Percentiles rank a stretch among this genome's conserved stretches.
phyloP scores from a whole-genome alignment of 2,113 vertebrate genomes.

The Siphamia tubifer region DNA sequence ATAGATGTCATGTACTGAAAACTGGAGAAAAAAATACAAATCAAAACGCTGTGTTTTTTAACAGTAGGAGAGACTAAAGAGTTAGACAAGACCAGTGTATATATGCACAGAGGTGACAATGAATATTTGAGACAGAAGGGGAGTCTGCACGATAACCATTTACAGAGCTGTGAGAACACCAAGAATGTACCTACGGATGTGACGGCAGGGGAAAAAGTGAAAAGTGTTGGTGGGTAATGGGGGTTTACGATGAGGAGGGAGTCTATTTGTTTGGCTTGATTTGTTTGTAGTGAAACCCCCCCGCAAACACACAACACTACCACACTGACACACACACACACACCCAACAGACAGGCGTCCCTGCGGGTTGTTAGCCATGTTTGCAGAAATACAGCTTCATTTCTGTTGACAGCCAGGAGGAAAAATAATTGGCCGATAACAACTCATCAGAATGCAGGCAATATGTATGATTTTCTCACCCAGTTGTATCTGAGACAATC shows the following conservation, averaged over 20 bases:
- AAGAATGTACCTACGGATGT: background rate
- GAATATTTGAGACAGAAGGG: background rate
- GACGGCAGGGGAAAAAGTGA: background rate
- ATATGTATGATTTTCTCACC: constrained; percentile 63
- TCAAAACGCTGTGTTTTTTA: background rate
- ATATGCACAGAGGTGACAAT: constrained; percentile 7
- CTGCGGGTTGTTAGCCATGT: constrained; percentile 67
- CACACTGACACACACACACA: constrained; percentile 10
- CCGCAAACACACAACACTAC: constrained; percentile 1
- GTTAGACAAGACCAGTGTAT: background rate
- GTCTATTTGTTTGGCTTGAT: constrained; percentile 48
- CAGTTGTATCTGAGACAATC: constrained; percentile 60
- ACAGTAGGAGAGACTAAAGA: background rate
- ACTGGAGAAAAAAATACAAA: background rate
- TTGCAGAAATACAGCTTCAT: constrained; percentile 70
- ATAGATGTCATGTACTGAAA: too few relatives aligned
- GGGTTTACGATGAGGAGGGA: background rate
- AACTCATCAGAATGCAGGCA: constrained; percentile 68
- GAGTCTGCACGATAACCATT: background rate
- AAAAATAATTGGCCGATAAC: constrained; percentile 74
- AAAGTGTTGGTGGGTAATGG: too few relatives aligned
- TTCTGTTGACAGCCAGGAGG: constrained; percentile 64
- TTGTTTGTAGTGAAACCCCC: background rate
- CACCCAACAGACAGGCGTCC: constrained; percentile 56
- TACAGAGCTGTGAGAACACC: constrained; percentile 15